Base-by-base conservation (phyloP, 2,113 vertebrate genomes). In the Dipodomys merriami region DNA sequence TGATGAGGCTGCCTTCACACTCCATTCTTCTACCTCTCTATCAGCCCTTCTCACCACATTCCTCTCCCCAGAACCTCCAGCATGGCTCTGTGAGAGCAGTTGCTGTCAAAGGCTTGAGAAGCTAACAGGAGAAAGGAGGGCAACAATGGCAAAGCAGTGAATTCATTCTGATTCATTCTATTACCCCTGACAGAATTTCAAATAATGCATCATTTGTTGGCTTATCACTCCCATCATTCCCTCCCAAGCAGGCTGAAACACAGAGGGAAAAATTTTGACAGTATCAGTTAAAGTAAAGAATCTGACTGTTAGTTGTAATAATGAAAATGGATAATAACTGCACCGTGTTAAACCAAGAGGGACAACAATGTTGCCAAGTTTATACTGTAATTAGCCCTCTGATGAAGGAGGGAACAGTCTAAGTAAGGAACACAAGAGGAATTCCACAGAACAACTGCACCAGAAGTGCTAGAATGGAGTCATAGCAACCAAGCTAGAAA, bases 221-320 rank as follows among this genome's bases (percentile, higher is more conserved):
- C 90, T 92, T 90, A 82, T n/a, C 60, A 65, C 39, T 23, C 60
- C 60, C 15, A 91, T 94, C 79, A 60, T 33, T 68, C 79, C 62
- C 22, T 11, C 78, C 80, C 90, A 78, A 73, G 80, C 67, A 74
- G 57, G 81, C 79, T 83, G 86, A 79, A 86, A 94, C 60, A 84
- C 83, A 86, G 91, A 78, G 46, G 29, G 76, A 44, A 89, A 87
- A 33, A 35, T 91, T 91, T 44, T 90, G 95, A 93, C 85, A 93
- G 92, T 57, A 84, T 60, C 60, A 35, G 62, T 9, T 29, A n/a
- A 85, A 73, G 57, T 67, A 18, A 91, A 96, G 93, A 88, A 93
- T 35, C 84, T 12, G 65, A 95, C 95, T 67, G 86, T 60, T 91
- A 74, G 80, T 3, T 88, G 57, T 90, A 88, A 94, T 25, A 72